Percentiles rank a stretch among this genome's conserved stretches.
Evolutionary conservation across 2,797 vertebrate species (phyloP).

Genomic region (Lemur catta): DNA sequence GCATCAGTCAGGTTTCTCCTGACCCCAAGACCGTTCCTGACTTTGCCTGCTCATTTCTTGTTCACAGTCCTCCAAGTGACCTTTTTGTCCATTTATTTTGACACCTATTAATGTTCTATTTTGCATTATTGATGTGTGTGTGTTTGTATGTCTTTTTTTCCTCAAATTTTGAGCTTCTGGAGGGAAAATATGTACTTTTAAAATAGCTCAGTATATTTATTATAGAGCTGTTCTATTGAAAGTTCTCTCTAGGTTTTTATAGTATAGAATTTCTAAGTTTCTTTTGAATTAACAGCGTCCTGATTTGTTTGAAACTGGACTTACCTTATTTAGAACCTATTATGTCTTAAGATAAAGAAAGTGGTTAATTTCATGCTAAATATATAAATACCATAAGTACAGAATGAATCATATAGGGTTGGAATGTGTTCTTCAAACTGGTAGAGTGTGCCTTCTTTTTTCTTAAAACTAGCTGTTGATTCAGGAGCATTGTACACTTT

Average conservation of each 20-base stretch:
- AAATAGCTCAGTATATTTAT: not conserved
- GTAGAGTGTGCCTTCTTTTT: not conserved
- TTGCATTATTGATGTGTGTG: conserved; percentile 13
- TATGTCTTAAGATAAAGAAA: not conserved
- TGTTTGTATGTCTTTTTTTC: not conserved
- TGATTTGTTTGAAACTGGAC: conserved; percentile 4
- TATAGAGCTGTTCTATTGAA: not conserved
- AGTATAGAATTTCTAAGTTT: not conserved
- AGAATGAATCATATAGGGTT: not conserved
- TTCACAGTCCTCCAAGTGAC: not conserved
- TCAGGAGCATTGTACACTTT: not conserved
- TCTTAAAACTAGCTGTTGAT: not conserved
- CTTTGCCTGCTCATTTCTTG: not conserved
- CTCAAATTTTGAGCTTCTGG: not conserved
- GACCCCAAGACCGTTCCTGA: not conserved
- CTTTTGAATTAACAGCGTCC: not conserved
- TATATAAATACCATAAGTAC: not conserved
- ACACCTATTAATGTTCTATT: not conserved
- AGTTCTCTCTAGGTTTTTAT: not conserved
- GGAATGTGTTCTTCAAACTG: not conserved
- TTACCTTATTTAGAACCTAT: not conserved
- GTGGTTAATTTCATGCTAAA: not conserved
- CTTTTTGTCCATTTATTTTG: not conserved
- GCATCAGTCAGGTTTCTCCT: not conserved
- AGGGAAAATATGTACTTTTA: not conserved